Evolutionary conservation across 2,797 vertebrate genomes (phyloP).

Genomic region (Sphenodon punctatus): DNA sequence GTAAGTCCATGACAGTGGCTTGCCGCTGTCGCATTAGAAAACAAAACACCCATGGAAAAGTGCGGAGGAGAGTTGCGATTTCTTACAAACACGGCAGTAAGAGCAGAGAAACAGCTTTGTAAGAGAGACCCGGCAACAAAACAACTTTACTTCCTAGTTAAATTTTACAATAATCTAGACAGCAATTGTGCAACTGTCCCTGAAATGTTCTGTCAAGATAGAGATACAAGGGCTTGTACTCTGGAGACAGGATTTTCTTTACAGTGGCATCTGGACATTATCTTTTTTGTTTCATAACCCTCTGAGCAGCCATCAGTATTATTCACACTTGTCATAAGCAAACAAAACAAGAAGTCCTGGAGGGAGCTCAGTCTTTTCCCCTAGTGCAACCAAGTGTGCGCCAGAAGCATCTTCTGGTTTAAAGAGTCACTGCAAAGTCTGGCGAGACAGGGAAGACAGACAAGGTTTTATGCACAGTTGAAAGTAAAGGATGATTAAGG

Average conservation of each 20-base stretch:
- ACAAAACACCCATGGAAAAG: no score
- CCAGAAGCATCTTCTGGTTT: no score
- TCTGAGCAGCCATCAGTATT: background rate
- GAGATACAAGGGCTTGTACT: background rate
- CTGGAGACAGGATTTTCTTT: background rate
- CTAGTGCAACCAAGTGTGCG: background rate
- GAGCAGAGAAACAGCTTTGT: background rate
- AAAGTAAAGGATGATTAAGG: background rate
- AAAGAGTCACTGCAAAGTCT: background rate
- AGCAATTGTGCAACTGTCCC: background rate
- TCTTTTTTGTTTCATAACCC: background rate
- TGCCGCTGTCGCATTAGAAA: no score
- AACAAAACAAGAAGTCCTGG: background rate
- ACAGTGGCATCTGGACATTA: background rate
- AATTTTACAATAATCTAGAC: background rate
- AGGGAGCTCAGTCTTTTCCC: background rate
- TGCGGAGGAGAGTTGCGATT: no score
- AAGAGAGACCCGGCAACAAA: background rate
- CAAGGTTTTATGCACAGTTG: background rate
- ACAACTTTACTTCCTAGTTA: background rate
- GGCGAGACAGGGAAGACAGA: background rate
- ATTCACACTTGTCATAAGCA: background rate
- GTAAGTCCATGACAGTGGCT: no score
- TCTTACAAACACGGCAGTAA: no score
- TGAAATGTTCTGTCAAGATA: background rate